These are phyloP conservation scores for Acrobeloides nanus DNA, from an alignment of 2,888 invertebrate genomes.

Conservation along the genomic window DNA sequence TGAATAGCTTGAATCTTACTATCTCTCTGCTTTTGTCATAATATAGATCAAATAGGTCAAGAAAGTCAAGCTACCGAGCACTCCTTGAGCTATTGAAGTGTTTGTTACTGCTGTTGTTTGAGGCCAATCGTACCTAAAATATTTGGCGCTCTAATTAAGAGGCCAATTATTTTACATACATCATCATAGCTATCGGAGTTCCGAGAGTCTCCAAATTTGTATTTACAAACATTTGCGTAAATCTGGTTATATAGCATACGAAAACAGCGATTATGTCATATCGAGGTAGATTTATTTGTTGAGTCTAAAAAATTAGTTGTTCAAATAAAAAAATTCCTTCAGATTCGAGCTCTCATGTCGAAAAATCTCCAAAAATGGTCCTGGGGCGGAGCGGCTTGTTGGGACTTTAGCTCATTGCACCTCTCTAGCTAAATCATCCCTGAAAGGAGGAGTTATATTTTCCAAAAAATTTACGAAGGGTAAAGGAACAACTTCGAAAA, in stretches of 20 bases:
- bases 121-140: no score
- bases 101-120: slow-evolving; percentile 53
- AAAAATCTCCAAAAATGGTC: no score
- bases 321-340: no score
- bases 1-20: slow-evolving; percentile 23
- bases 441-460: no score
- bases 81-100: slow-evolving; percentile 53
- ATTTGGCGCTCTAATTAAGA: no score
- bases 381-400: no score
- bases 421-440: no score
- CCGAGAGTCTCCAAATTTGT: slow-evolving; percentile 56
- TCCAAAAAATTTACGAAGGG: no score
- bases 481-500: no score
- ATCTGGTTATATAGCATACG: slow-evolving; percentile 51
- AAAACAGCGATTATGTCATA: slow-evolving; percentile 36
- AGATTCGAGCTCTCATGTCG: no score
- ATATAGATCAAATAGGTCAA: slow-evolving; percentile 53
- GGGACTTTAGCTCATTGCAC: no score
- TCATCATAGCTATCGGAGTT: slow-evolving; percentile 55
- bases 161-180: slow-evolving; percentile 56
- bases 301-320: no score
- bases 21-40: slow-evolving; percentile 43
- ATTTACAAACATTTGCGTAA: slow-evolving; percentile 55
- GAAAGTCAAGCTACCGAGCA: slow-evolving; percentile 43
- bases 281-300: slow-evolving; percentile 21